A percentile compares a stretch with the other conserved stretches of the same genome.
Conservation (phyloP, 2,888 invertebrate genomes). For the Micoletzkya japonica region DNA sequence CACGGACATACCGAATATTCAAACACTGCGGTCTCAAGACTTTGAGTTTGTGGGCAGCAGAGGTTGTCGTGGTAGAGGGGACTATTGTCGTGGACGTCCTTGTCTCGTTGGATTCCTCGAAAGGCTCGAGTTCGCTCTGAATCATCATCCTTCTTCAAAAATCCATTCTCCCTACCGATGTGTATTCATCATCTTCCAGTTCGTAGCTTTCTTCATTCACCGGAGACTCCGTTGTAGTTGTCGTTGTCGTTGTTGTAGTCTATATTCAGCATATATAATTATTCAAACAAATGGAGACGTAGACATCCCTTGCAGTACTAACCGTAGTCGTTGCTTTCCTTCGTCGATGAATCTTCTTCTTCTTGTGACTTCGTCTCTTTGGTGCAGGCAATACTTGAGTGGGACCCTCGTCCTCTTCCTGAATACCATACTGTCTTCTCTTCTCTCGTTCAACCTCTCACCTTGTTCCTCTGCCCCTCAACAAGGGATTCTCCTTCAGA, state of each 20-base stretch:
- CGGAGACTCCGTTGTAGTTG: conserved; percentile 9
- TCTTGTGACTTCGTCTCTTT: background rate
- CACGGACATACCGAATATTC: conserved; percentile 24
- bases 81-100: background rate
- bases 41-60: background rate
- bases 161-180: background rate
- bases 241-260: conserved; percentile 15
- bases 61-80: background rate
- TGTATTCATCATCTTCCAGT: conserved; percentile 14
- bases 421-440: background rate
- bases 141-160: too few relatives aligned
- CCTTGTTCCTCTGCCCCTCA: background rate
- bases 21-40: conserved; percentile 25
- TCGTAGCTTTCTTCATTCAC: conserved; percentile 22
- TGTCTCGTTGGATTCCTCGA: background rate
- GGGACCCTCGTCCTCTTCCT: background rate
- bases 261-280: background rate
- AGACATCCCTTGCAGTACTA: too few relatives aligned
- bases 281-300: background rate
- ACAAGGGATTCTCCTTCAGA: background rate
- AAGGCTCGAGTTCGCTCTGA: background rate
- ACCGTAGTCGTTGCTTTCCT: background rate
- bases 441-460: background rate
- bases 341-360: background rate
- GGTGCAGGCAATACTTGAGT: background rate